These are phyloP conservation scores for Bos indicus DNA, from an alignment of 2,113 vertebrate species.

Conservation along the genomic window DNA sequence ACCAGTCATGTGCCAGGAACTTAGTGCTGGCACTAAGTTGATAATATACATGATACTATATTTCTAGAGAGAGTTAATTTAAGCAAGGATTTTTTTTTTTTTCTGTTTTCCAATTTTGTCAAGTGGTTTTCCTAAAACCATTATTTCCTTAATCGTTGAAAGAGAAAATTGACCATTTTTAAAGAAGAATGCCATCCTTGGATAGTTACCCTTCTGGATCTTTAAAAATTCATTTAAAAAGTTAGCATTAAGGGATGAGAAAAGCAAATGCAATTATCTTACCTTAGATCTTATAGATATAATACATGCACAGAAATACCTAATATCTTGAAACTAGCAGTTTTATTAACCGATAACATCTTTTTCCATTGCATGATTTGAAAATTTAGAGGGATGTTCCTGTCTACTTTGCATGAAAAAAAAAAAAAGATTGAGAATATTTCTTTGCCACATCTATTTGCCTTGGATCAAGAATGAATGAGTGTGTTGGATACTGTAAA, in stretches of 20 bases:
- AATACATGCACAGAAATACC: not conserved
- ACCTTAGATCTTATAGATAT: not conserved
- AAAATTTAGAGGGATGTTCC: not conserved
- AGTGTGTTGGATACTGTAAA: not conserved
- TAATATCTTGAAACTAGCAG: not conserved
- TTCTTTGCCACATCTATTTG: not conserved
- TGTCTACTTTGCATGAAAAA: not conserved
- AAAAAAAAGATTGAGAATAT: not conserved
- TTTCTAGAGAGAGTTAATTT: not conserved
- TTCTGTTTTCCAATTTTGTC: not conserved
- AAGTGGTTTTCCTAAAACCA: not conserved
- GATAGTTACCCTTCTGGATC: not conserved
- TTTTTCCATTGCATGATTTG: not conserved
- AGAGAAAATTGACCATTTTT: not conserved
- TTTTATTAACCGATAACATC: not conserved
- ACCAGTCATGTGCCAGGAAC: not conserved
- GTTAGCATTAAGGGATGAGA: not conserved
- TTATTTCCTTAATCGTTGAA: not conserved
- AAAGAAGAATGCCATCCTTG: not conserved
- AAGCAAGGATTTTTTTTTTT: not conserved
- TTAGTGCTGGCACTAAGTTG: not conserved
- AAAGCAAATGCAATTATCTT: not conserved
- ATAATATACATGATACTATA: not conserved
- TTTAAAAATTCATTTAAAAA: not conserved
- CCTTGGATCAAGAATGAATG: not conserved